These are phyloP conservation scores for Nasonia giraulti DNA, from an alignment of 1,140 invertebrate species.

Conservation along the genomic window DNA sequence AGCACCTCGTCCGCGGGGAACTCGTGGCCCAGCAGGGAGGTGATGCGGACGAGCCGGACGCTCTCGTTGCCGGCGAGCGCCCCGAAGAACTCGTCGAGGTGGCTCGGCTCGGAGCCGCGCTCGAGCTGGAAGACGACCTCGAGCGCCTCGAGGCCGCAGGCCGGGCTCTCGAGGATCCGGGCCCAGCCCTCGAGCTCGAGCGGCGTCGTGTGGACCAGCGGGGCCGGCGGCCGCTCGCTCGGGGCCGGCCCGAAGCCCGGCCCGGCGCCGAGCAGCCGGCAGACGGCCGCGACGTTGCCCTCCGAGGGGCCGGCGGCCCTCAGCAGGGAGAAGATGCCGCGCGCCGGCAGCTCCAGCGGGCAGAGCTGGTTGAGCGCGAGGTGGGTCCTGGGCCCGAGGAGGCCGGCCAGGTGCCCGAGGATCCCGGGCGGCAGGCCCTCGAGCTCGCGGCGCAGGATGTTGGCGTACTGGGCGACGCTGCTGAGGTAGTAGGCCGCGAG, in stretches of 20 bases:
- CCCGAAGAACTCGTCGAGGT: slow-evolving; percentile 71
- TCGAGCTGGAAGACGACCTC: slow-evolving; percentile 74
- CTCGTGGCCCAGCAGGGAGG: slow-evolving; percentile 73
- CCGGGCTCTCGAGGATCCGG: slow-evolving; percentile 68
- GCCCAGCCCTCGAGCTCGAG: slow-evolving; percentile 74
- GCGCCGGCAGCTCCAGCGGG: slow-evolving; percentile 72
- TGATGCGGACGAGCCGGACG: slow-evolving; percentile 71
- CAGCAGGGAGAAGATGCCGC: slow-evolving; percentile 73
- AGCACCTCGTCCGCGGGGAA: slow-evolving; percentile 70
- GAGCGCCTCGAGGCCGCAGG: slow-evolving; percentile 72
- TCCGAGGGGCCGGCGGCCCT: slow-evolving; percentile 74
- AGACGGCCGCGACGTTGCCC: slow-evolving; percentile 73
- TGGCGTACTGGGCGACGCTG: slow-evolving; percentile 74
- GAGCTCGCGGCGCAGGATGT: slow-evolving; percentile 74
- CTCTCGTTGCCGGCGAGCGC: slow-evolving; percentile 72
- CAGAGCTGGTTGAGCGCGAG: slow-evolving; percentile 73
- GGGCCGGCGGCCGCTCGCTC: slow-evolving; percentile 64
- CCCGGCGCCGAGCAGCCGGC: slow-evolving; percentile 69
- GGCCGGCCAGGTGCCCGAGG: slow-evolving; percentile 72
- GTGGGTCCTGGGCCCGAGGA: slow-evolving; percentile 72
- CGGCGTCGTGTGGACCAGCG: slow-evolving; percentile 70
- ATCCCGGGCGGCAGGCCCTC: slow-evolving; percentile 73
- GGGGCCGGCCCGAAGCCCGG: slow-evolving; percentile 64
- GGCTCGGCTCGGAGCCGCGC: slow-evolving; percentile 67
- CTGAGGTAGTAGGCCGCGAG: slow-evolving; percentile 76